These are phyloP conservation scores for Orius insidiosus DNA, from an alignment of 1,140 invertebrate genomes.

Conservation along the genomic window DNA sequence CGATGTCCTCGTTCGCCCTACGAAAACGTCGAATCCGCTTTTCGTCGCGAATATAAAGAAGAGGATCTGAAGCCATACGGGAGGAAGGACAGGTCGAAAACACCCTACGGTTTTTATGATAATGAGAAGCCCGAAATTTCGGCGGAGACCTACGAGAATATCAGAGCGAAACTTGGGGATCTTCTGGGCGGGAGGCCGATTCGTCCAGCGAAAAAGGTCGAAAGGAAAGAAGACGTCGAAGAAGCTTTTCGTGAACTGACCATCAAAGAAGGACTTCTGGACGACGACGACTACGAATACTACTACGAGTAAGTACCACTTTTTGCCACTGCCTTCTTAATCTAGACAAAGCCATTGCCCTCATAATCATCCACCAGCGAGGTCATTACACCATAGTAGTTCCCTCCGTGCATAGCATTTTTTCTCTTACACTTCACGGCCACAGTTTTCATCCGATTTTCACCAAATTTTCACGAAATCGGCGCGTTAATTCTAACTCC, in stretches of 20 bases:
- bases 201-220: not conserved
- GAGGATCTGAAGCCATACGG: not conserved
- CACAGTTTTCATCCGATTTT: no score
- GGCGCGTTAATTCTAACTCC: no score
- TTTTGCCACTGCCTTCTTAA: no score
- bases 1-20: not conserved
- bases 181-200: not conserved
- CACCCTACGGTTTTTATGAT: constrained; percentile 4
- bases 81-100: not conserved
- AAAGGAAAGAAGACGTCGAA: not conserved
- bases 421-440: no score
- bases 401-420: no score
- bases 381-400: no score
- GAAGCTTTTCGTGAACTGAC: constrained; percentile 6
- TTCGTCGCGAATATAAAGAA: constrained; percentile 3
- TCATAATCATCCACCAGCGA: no score
- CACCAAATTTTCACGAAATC: no score
- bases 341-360: no score
- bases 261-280: constrained; percentile 2
- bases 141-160: not conserved
- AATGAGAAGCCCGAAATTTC: not conserved
- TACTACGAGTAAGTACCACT: no score
- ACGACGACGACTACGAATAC: not conserved
- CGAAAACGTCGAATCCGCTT: constrained; percentile 4
- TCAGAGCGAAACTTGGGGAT: not conserved